Evolutionary conservation across 2,888 invertebrate species (phyloP).

Genomic region (Pachycephus smyrnensis): DNA sequence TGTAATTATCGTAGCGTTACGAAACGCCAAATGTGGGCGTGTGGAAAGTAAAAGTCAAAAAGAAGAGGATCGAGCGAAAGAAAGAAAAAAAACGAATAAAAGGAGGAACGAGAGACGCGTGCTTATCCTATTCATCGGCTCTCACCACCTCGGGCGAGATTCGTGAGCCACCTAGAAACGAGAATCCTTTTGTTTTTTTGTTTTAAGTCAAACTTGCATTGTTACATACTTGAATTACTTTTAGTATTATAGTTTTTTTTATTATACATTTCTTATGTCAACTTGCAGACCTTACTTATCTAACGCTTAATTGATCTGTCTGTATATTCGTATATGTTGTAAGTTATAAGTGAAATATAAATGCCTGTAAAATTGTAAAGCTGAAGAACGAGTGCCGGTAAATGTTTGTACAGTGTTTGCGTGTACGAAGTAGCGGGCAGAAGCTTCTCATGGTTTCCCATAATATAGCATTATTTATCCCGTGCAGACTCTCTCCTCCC

Average conservation of each 20-base stretch:
- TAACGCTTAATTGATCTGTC: too few relatives aligned
- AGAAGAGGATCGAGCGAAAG: neutral
- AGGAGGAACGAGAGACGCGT: conserved; percentile 33
- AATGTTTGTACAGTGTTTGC: neutral
- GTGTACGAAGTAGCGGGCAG: conserved; percentile 52
- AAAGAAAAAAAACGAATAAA: conserved; percentile 20
- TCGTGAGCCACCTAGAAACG: conserved; percentile 45
- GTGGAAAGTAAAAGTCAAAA: conserved; percentile 19
- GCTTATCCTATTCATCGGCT: conserved; percentile 29
- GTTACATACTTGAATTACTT: neutral
- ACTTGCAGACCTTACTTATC: neutral
- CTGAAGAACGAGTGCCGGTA: neutral
- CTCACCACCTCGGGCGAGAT: conserved; percentile 62
- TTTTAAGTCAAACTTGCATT: neutral
- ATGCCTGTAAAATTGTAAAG: neutral
- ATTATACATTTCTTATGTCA: neutral
- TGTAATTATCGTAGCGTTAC: neutral
- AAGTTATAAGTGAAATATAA: neutral
- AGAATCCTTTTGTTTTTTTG: neutral
- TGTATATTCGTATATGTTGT: neutral
- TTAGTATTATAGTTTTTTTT: neutral
- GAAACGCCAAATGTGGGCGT: neutral
- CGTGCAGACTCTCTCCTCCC: conserved; percentile 62
- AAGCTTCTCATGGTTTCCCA: conserved; percentile 53
- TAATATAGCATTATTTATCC: conserved; percentile 26